Evolutionary conservation across 1,140 invertebrate genomes (phyloP).

Genomic region (Drosophila funebris): DNA sequence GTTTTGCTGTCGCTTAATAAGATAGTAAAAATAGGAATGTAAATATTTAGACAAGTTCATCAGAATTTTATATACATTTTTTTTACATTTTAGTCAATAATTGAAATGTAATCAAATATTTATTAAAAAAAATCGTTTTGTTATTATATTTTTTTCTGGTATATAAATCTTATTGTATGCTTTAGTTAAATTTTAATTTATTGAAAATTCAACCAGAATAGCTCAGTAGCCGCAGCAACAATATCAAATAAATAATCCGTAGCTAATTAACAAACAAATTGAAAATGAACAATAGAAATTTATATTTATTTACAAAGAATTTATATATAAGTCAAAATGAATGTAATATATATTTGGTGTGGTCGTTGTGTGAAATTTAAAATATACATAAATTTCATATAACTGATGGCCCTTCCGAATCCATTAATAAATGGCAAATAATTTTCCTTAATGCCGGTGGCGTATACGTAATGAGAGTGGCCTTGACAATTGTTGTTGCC

Average conservation of each 20-base stretch:
- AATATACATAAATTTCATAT: slow-evolving; percentile 3
- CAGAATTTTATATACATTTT: too few species aligned
- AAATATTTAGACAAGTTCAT: too few species aligned
- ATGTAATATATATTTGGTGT: slow-evolving; percentile 1
- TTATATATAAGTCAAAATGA: neutral
- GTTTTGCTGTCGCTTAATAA: too few species aligned
- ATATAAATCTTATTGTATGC: too few species aligned
- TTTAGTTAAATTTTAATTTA: neutral
- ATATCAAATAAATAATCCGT: slow-evolving; percentile 11
- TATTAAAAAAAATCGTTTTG: too few species aligned
- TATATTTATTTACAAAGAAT: neutral
- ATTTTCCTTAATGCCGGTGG: slow-evolving; percentile 42
- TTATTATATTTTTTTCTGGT: too few species aligned
- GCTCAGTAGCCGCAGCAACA: neutral
- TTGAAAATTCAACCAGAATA: neutral
- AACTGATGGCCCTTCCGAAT: neutral
- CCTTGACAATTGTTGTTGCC: slow-evolving; percentile 34
- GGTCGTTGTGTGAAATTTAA: slow-evolving; percentile 4
- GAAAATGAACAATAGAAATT: neutral
- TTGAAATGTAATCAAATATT: too few species aligned
- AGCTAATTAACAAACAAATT: slow-evolving; percentile 21
- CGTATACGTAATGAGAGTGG: slow-evolving; percentile 37
- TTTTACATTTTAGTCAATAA: too few species aligned
- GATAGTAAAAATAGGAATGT: too few species aligned
- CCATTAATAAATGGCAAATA: slow-evolving; percentile 14